Evolutionary conservation across 2,113 vertebrate genomes (phyloP).

Genomic region (Pelodiscus sinensis): DNA sequence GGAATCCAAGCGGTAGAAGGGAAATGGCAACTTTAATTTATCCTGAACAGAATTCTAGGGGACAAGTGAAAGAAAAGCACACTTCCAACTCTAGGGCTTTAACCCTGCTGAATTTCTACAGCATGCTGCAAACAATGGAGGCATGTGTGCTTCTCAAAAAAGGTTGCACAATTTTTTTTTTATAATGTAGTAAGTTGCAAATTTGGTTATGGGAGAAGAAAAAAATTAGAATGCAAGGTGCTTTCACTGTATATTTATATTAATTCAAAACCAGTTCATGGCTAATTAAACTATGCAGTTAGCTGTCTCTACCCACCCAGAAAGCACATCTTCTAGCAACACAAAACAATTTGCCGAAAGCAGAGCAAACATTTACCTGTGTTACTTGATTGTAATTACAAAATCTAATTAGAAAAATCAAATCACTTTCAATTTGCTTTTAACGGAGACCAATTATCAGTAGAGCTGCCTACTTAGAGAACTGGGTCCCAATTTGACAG

Average conservation of each 20-base stretch:
- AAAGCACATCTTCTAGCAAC: background rate
- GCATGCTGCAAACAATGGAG: background rate
- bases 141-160: background rate
- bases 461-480: background rate
- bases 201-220: background rate
- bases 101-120: background rate
- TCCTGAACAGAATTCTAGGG: background rate
- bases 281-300: background rate
- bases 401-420: background rate
- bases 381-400: background rate
- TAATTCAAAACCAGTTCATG: background rate
- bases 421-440: background rate
- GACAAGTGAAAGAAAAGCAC: background rate
- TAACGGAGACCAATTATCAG: background rate
- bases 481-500: background rate
- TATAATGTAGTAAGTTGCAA: background rate
- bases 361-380: background rate
- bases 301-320: background rate
- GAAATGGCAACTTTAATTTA: background rate
- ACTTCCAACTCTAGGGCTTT: background rate
- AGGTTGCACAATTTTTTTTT: background rate
- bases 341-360: background rate
- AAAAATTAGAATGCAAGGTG: accelerated
- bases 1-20: background rate
- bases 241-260: background rate